phyloP scores from a whole-genome alignment of 2,888 invertebrate species.

The Lasioglossum zephyrum region DNA sequence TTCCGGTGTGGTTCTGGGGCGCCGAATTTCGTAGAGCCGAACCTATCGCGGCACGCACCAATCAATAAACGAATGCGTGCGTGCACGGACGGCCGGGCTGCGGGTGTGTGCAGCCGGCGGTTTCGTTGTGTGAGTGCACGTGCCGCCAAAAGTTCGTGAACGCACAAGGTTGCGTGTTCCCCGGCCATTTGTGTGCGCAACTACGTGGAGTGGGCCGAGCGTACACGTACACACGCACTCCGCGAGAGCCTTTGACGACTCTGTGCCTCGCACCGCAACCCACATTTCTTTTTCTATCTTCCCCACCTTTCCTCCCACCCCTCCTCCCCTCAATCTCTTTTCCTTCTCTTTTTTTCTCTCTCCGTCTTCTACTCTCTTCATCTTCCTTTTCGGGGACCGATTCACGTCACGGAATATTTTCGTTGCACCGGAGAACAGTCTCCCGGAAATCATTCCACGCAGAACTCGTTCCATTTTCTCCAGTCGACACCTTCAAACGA shows the following conservation, averaged over 20 bases:
- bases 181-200: conserved; percentile 46
- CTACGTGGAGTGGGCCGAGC: conserved; percentile 38
- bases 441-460: conserved; percentile 11
- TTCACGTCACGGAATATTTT: conserved; percentile 40
- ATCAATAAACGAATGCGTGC: conserved; percentile 75
- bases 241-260: conserved; percentile 46
- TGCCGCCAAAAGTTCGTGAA: conserved; percentile 71
- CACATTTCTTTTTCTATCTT: conserved; percentile 39
- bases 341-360: not conserved
- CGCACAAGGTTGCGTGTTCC: conserved; percentile 67
- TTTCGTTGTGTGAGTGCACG: conserved; percentile 73
- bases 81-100: conserved; percentile 57
- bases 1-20: conserved; percentile 39
- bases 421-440: conserved; percentile 1
- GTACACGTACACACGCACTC: conserved; percentile 25
- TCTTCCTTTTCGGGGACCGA: not conserved
- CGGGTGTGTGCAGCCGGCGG: conserved; percentile 39
- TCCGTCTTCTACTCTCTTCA: conserved; percentile 14
- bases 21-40: conserved; percentile 58
- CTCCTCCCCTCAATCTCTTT: not conserved
- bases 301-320: not conserved
- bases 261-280: conserved; percentile 48
- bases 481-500: not conserved
- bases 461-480: not conserved
- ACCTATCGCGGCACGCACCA: conserved; percentile 68